A percentile compares a stretch with the other conserved stretches of the same genome.
Evolutionary conservation across 1,140 invertebrate genomes (phyloP).

Genomic region (Oppia nitens): DNA sequence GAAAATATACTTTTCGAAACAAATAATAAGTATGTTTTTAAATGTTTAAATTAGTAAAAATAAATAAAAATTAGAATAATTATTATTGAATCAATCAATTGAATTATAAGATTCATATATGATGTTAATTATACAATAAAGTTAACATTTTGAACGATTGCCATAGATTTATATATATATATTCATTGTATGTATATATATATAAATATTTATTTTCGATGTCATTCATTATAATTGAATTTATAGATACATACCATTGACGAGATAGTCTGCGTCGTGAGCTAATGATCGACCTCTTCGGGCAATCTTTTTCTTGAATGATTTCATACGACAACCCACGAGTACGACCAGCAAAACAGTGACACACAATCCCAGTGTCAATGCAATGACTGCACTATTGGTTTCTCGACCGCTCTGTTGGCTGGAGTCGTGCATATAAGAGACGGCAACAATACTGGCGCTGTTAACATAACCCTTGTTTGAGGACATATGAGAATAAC

Average conservation of each 20-base stretch:
- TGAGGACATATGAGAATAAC: constrained; percentile 1
- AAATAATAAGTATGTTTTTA: no score
- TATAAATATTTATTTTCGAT: no score
- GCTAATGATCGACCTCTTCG: constrained; percentile 56
- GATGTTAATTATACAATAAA: no score
- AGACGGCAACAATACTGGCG: constrained; percentile 10
- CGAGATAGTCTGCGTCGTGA: constrained; percentile 87
- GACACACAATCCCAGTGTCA: constrained; percentile 53
- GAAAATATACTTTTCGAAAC: no score
- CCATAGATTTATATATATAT: no score
- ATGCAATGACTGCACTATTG: constrained; percentile 59
- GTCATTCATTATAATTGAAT: neutral
- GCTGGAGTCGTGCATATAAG: constrained; percentile 17
- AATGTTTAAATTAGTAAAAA: no score
- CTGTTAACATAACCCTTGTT: neutral
- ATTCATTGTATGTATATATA: no score
- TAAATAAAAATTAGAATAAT: no score
- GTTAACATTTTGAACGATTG: no score
- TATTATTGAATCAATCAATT: no score
- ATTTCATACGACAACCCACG: constrained; percentile 58
- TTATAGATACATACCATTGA: constrained; percentile 58
- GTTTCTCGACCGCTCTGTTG: constrained; percentile 22
- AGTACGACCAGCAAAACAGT: constrained; percentile 53
- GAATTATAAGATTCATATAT: no score
- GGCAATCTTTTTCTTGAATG: constrained; percentile 46